Percentiles rank a stretch among this genome's conserved stretches.
Conservation (phyloP, 2,888 invertebrate genomes). For the Ligdia adustata region DNA sequence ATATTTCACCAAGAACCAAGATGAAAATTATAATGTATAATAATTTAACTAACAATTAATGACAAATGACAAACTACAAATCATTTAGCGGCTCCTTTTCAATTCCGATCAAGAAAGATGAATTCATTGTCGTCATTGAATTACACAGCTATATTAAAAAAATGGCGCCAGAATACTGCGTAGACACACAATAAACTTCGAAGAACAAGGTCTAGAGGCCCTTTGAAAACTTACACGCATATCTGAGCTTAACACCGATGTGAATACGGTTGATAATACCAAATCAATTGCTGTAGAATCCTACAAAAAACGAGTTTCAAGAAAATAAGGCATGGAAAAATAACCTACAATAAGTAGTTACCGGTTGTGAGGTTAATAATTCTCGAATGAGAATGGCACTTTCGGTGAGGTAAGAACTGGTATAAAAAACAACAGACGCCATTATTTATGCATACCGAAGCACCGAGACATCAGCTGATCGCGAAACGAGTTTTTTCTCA, state of each 20-base stretch:
- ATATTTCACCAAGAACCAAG: too few species aligned
- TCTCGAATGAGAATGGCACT: constrained; percentile 47
- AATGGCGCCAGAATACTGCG: constrained; percentile 47
- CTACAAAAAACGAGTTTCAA: constrained; percentile 42
- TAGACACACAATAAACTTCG: constrained; percentile 47
- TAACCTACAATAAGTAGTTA: constrained; percentile 48
- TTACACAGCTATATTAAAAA: constrained; percentile 30
- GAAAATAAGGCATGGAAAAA: constrained; percentile 47
- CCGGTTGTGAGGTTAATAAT: constrained; percentile 60
- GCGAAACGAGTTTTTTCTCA: constrained; percentile 61
- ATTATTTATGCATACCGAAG: constrained; percentile 64
- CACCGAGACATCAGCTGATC: constrained; percentile 71
- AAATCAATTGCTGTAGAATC: neutral
- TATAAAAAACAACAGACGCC: constrained; percentile 47
- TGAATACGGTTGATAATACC: constrained; percentile 28
- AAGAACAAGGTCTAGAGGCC: constrained; percentile 39
- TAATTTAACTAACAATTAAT: too few species aligned
- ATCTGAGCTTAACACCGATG: constrained; percentile 12
- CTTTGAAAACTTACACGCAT: constrained; percentile 20
- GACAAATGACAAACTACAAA: constrained; percentile 28
- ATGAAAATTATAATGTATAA: too few species aligned
- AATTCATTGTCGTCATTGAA: constrained; percentile 27
- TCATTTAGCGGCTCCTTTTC: constrained; percentile 28
- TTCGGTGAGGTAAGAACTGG: constrained; percentile 67
- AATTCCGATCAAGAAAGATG: constrained; percentile 25